Evolutionary conservation across 2,888 invertebrate species (phyloP), one percentile per base, ranked within the genome.

Genomic region (Podabrus alpinus): DNA sequence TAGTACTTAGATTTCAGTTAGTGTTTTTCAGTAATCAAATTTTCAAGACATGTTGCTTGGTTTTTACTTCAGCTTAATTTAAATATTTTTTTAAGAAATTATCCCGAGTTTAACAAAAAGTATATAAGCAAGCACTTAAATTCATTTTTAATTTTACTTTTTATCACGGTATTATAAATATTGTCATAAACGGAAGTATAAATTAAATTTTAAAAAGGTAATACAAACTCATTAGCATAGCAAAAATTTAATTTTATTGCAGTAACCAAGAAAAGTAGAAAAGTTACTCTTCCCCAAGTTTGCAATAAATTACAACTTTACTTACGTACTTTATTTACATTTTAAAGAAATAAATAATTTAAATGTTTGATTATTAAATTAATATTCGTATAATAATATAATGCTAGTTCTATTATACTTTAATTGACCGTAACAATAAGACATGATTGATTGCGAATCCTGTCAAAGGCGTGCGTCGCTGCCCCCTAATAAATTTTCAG

Each of bases 1-100:
- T 72, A 69, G n/a, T 60, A 72, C 66, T 75, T 75, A 72, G 68
- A 75, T 71, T 69, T 15, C 69, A 71, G 16, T 75, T 72, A 75
- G 75, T 29, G 59, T 71, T 74, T 74, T 73, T 69, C 25, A 45
- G 45, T 19, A 45, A 59, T 21, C 29, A 62, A 71, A 74, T 71
- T 45, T 70, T 75, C 15, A 24, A 15, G 24, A 67, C 19, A 62
- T 45, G 45, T n/a, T 45, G 45, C 19, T 19, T 9, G 64, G 21
- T 45, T 75, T 75, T 69, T 68, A 69, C 66, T 69, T 29, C 13
- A 3, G 9, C 68, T 66, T 71, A 68, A 75, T 75, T 75, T 72
- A 69, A 72, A 75, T 75, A 75, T 72, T 21, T 69, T 45, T 45
- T 45, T 45, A 45, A n/a, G 45, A 45, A n/a, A 45, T 45, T 45